Evolutionary conservation across 2,797 vertebrate genomes (phyloP).

Genomic region (Enteromius treurensis): DNA sequence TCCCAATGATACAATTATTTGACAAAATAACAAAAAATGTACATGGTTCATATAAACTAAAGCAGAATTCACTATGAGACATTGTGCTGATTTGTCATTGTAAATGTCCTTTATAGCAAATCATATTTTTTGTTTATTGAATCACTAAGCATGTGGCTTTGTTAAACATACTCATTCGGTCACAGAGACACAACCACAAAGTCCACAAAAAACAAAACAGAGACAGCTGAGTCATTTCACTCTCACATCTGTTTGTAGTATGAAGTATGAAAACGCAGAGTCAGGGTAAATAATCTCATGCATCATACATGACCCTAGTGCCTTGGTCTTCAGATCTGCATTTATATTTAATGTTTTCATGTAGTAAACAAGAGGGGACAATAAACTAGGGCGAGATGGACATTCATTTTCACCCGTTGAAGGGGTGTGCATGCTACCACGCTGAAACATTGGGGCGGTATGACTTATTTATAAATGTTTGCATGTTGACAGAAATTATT

Average conservation of each 20-base stretch:
- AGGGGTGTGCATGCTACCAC: not conserved
- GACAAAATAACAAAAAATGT: not conserved
- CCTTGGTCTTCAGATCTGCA: not conserved
- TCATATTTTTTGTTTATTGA: not conserved
- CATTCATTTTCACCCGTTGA: not conserved
- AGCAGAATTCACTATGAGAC: not conserved
- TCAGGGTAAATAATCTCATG: slow-evolving; percentile 1
- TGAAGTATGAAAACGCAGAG: not conserved
- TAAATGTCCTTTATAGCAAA: not conserved
- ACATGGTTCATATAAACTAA: not conserved
- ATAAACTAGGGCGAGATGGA: not conserved
- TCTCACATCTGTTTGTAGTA: not conserved
- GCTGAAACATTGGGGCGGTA: not conserved
- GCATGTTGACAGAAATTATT: slow-evolving; percentile 32
- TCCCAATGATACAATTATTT: not conserved
- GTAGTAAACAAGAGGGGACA: slow-evolving; percentile 30
- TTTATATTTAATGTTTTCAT: slow-evolving; percentile 18
- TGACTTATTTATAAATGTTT: slow-evolving; percentile 35
- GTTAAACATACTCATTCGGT: not conserved
- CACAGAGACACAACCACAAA: not conserved
- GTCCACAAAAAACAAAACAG: not conserved
- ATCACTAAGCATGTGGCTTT: not conserved
- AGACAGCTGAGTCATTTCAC: slow-evolving; percentile 23
- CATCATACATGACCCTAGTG: not conserved
- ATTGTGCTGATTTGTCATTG: not conserved